phyloP scores from a whole-genome alignment of 1,140 invertebrate genomes.

The Pachypeltis micranthus region DNA sequence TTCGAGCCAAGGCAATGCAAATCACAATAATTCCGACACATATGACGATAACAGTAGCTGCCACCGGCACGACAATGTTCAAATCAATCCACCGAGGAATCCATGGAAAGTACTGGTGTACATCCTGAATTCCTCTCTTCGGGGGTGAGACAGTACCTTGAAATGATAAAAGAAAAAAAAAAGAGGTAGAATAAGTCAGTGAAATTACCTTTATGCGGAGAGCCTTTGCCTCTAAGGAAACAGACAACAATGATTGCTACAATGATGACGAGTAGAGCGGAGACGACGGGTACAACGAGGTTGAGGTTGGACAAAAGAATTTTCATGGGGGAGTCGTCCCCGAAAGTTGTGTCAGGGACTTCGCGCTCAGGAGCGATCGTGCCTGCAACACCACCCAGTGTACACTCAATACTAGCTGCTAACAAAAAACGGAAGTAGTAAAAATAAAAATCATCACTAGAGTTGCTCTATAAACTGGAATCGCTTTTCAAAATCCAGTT shows the following conservation, averaged over 20 bases:
- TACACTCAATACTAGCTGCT: no score
- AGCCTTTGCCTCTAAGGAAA: constrained; percentile 68
- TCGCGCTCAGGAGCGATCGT: constrained; percentile 84
- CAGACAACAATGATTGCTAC: constrained; percentile 83
- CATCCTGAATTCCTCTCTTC: constrained; percentile 45
- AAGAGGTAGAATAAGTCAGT: constrained; percentile 22
- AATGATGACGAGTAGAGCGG: constrained; percentile 79
- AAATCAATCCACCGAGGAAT: constrained; percentile 73
- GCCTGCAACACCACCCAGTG: constrained; percentile 53
- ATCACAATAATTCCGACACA: constrained; percentile 79
- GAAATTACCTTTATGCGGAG: constrained; percentile 63
- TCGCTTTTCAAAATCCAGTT: no score
- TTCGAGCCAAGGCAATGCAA: constrained; percentile 67
- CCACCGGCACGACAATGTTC: constrained; percentile 70
- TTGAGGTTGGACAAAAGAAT: constrained; percentile 77
- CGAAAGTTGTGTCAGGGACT: constrained; percentile 47
- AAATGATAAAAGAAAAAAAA: constrained; percentile 27
- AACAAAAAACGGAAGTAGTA: no score
- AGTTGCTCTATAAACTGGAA: no score
- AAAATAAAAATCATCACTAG: no score
- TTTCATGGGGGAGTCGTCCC: constrained; percentile 64
- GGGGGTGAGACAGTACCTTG: constrained; percentile 68
- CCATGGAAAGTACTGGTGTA: constrained; percentile 58
- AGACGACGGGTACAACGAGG: constrained; percentile 86
- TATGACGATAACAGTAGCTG: constrained; percentile 73